A percentile compares a stretch with the other conserved stretches of the same genome.
phyloP scores from a whole-genome alignment of 2,888 invertebrate genomes.

The Drosophila anomalata region DNA sequence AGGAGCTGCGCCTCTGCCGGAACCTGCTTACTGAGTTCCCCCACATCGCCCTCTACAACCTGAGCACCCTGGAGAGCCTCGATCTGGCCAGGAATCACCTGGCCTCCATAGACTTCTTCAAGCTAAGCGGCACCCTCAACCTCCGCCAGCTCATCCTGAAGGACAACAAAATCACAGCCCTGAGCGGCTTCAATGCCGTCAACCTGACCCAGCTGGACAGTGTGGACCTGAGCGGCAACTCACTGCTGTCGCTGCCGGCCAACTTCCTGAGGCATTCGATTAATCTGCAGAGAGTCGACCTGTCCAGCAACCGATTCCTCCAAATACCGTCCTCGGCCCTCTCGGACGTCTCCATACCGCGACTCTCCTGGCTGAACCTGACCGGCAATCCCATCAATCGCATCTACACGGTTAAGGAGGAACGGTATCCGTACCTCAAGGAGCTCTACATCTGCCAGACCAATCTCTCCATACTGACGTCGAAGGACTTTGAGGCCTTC shows the following conservation, averaged over 20 bases:
- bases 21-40: constrained; percentile 91
- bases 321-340: constrained; percentile 90
- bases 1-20: constrained; percentile 90
- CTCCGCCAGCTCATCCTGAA: constrained; percentile 90
- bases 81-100: constrained; percentile 89
- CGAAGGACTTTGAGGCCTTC: constrained; percentile 93
- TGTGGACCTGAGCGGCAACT: constrained; percentile 91
- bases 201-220: constrained; percentile 89
- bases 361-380: constrained; percentile 90
- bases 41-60: constrained; percentile 90
- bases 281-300: constrained; percentile 89
- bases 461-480: constrained; percentile 92
- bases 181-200: constrained; percentile 91
- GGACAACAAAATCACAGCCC: constrained; percentile 89
- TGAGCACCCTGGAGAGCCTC: constrained; percentile 89
- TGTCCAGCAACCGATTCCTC: constrained; percentile 91
- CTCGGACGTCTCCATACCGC: constrained; percentile 89
- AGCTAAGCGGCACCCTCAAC: constrained; percentile 90
- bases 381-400: constrained; percentile 92
- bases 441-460: constrained; percentile 92
- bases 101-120: constrained; percentile 89
- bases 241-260: constrained; percentile 90
- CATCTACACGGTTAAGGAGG: constrained; percentile 88
- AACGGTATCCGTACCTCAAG: constrained; percentile 91
- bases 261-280: constrained; percentile 92